Percentiles rank a stretch among this genome's conserved stretches.
Evolutionary conservation across 1,140 invertebrate genomes (phyloP).

Genomic region (Trichoplusia ni): DNA sequence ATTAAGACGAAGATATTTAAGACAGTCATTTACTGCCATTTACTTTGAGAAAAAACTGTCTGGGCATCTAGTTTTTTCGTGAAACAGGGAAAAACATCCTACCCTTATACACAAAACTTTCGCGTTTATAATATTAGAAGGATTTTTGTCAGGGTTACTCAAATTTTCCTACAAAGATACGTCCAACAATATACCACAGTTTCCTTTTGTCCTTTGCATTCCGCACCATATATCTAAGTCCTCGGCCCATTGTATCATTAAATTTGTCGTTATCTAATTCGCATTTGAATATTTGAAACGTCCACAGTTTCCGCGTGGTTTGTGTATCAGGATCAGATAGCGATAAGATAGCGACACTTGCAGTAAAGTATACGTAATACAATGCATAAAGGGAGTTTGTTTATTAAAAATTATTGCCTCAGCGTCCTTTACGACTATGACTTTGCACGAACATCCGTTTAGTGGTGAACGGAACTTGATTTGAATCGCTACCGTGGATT

Average conservation of each 20-base stretch:
- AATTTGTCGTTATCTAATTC: constrained; percentile 40
- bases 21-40: too few relatives aligned
- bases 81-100: too few relatives aligned
- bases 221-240: constrained; percentile 8
- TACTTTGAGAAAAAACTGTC: too few relatives aligned
- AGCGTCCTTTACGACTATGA: constrained; percentile 20
- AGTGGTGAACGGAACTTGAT: too few relatives aligned
- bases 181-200: too few relatives aligned
- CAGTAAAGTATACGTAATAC: constrained; percentile 32
- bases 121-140: too few relatives aligned
- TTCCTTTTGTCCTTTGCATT: too few relatives aligned
- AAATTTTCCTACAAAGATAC: neutral
- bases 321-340: constrained; percentile 16
- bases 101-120: too few relatives aligned
- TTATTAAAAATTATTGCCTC: constrained; percentile 32
- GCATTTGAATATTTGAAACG: constrained; percentile 51
- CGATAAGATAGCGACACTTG: constrained; percentile 30
- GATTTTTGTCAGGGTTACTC: too few relatives aligned
- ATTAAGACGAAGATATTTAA: too few relatives aligned
- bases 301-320: constrained; percentile 42
- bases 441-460: constrained; percentile 32
- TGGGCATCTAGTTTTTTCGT: too few relatives aligned
- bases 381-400: constrained; percentile 30
- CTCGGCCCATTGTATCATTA: constrained; percentile 39
- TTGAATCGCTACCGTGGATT: neutral